A percentile compares a stretch with the other conserved stretches of the same genome.
Evolutionary conservation across 2,113 vertebrate species (phyloP).

Genomic region (Dicentrarchus labrax): DNA sequence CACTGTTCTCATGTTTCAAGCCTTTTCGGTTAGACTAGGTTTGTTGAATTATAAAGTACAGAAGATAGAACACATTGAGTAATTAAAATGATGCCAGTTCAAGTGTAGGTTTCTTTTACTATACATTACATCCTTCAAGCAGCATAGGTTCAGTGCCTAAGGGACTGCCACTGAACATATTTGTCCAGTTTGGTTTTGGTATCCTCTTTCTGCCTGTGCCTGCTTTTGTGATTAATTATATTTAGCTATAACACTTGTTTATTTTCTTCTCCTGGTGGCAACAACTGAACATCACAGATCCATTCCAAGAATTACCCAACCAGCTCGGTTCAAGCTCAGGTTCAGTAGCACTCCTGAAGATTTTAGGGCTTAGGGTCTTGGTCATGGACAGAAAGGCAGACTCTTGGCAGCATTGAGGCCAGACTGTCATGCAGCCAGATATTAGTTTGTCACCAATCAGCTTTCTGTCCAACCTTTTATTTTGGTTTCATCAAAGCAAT

Average conservation of each 20-base stretch:
- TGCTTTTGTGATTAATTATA: conserved; percentile 9
- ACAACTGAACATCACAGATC: neutral
- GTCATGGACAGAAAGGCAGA: neutral
- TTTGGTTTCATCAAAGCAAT: no score
- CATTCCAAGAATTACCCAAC: neutral
- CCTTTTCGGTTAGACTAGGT: neutral
- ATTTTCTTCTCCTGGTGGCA: neutral
- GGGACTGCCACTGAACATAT: neutral
- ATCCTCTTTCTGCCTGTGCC: neutral
- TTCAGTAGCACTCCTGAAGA: neutral
- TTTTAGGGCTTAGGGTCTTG: neutral
- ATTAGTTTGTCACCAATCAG: neutral
- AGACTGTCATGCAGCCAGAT: neutral
- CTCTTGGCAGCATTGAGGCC: neutral
- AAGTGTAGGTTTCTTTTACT: neutral
- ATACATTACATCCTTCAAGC: neutral
- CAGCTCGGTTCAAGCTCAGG: neutral
- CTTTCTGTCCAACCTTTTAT: no score
- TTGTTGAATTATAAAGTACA: neutral
- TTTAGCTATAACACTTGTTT: neutral
- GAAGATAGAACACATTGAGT: neutral
- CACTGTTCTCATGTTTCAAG: neutral
- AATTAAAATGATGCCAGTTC: neutral
- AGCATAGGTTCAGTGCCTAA: neutral
- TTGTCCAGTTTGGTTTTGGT: conserved; percentile 24